Percentiles rank a stretch among this genome's conserved stretches.
phyloP scores from a whole-genome alignment of 2,888 invertebrate genomes.

The Dendrolimus pini region DNA sequence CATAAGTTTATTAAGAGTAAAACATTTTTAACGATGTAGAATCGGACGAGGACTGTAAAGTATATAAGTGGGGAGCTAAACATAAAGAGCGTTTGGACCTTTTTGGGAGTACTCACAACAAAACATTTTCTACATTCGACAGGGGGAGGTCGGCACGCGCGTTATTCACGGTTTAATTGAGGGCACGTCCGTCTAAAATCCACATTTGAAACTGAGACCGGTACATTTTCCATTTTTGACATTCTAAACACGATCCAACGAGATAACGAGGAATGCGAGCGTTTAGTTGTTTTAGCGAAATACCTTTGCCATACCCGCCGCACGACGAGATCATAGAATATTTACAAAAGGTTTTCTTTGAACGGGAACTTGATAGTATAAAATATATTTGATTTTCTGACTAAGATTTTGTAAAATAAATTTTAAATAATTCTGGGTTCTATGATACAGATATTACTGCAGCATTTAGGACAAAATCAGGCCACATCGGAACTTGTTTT shows the following conservation, averaged over 20 bases:
- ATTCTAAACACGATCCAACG: slow-evolving; percentile 25
- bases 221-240: slow-evolving; percentile 21
- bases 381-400: too few species aligned
- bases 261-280: slow-evolving; percentile 32
- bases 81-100: slow-evolving; percentile 6
- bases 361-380: too few species aligned
- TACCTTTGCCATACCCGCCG: slow-evolving; percentile 16
- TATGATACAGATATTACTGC: too few species aligned
- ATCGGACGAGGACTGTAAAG: background rate
- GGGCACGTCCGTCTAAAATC: slow-evolving; percentile 4
- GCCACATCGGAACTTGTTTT: too few species aligned
- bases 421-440: too few species aligned
- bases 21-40: background rate
- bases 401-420: too few species aligned
- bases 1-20: background rate
- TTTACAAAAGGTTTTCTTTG: too few species aligned
- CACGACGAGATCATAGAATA: slow-evolving; percentile 1
- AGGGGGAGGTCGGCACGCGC: slow-evolving; percentile 6
- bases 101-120: slow-evolving; percentile 11
- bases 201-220: slow-evolving; percentile 10
- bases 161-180: slow-evolving; percentile 11
- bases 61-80: background rate
- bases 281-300: slow-evolving; percentile 24
- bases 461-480: too few species aligned
- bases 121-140: slow-evolving; percentile 9